These are phyloP conservation scores for Nestor notabilis DNA, from an alignment of 2,113 vertebrate genomes.

Conservation along the genomic window DNA sequence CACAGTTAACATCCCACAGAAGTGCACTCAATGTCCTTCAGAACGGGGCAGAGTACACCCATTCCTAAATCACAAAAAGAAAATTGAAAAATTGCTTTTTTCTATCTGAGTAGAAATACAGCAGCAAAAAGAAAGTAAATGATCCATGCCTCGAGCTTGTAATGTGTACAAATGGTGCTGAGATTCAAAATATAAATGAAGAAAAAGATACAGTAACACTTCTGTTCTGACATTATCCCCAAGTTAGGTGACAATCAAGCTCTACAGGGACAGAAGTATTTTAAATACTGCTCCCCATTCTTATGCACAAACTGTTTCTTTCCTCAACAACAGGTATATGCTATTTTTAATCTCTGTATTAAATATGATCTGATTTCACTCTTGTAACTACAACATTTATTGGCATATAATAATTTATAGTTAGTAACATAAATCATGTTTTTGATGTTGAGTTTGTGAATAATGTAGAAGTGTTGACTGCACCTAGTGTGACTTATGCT, in stretches of 20 bases:
- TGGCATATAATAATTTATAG: neutral
- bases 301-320: neutral
- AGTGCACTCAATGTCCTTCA: neutral
- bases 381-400: neutral
- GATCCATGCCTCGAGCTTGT: neutral
- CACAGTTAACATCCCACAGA: neutral
- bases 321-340: neutral
- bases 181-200: neutral
- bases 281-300: neutral
- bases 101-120: neutral
- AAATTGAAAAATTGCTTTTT: neutral
- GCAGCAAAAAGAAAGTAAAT: neutral
- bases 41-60: neutral
- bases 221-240: neutral
- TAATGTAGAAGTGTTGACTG: neutral
- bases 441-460: neutral
- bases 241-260: neutral
- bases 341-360: neutral
- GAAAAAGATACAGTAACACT: neutral
- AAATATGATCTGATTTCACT: neutral
- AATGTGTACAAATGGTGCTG: neutral
- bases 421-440: neutral
- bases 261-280: neutral
- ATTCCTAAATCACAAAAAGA: neutral
- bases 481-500: neutral